These are phyloP conservation scores for Mustelus asterias DNA, from an alignment of 2,113 vertebrate genomes.

Conservation along the genomic window DNA sequence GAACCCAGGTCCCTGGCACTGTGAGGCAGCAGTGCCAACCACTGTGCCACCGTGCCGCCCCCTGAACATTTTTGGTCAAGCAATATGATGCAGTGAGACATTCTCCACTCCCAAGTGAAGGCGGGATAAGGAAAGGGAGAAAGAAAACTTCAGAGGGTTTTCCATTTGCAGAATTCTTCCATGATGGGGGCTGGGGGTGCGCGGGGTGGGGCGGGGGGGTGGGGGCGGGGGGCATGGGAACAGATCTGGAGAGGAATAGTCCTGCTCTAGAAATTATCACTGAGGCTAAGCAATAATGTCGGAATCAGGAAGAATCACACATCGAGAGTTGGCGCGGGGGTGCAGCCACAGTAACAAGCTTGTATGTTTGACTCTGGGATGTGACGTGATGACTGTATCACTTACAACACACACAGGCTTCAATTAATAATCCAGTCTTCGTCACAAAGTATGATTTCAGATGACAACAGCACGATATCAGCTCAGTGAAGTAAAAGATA, in stretches of 20 bases:
- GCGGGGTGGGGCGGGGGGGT: too few relatives aligned
- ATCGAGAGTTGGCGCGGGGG: background rate
- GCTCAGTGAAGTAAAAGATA: background rate
- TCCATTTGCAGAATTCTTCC: background rate
- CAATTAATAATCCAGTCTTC: constrained; percentile 7
- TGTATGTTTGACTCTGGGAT: background rate
- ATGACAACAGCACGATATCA: background rate
- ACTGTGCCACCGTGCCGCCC: too few relatives aligned
- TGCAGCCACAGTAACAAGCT: background rate
- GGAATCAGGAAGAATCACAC: background rate
- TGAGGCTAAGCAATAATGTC: background rate
- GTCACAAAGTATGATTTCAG: background rate
- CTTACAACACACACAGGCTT: background rate
- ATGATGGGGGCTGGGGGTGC: background rate
- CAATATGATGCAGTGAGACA: background rate
- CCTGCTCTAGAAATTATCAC: background rate
- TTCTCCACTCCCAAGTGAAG: background rate
- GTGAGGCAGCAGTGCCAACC: too few relatives aligned
- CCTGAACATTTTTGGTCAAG: background rate
- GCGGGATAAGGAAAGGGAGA: background rate
- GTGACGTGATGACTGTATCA: background rate
- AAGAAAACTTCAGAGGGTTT: background rate
- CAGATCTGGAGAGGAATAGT: background rate
- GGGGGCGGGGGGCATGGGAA: too few relatives aligned
- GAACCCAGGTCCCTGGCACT: too few relatives aligned